Percentiles rank a stretch among this genome's conserved stretches.
Conservation (phyloP, 2,113 vertebrate genomes). For the Ictidomys tridecemlineatus region DNA sequence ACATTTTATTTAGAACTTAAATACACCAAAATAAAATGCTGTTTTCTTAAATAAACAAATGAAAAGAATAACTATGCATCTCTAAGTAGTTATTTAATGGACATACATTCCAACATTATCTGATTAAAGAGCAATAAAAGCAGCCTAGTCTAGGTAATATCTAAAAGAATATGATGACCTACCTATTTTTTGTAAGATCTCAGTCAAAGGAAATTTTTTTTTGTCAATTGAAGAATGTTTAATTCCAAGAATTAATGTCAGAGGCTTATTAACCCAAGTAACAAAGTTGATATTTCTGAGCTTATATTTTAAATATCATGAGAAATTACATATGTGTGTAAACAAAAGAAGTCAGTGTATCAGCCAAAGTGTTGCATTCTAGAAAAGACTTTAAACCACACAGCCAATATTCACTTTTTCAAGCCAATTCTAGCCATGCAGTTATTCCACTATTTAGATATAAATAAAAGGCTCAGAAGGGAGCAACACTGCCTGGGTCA, state of each 20-base stretch:
- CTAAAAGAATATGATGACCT: not conserved
- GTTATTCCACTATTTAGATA: not conserved
- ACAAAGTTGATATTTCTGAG: not conserved
- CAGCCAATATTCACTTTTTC: not conserved
- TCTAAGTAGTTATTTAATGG: not conserved
- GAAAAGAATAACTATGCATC: not conserved
- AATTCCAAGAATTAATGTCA: not conserved
- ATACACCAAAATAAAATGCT: constrained; percentile 50
- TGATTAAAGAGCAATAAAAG: not conserved
- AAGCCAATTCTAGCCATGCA: not conserved
- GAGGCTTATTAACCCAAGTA: not conserved
- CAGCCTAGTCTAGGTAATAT: not conserved
- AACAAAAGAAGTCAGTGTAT: constrained; percentile 9
- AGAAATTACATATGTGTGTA: not conserved
- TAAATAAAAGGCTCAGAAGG: not conserved
- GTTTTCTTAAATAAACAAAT: constrained; percentile 46
- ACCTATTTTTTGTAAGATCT: not conserved
- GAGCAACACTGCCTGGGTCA: not conserved
- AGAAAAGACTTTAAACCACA: constrained; percentile 17
- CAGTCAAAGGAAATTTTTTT: constrained; percentile 18
- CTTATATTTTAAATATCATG: constrained; percentile 1
- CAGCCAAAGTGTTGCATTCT: not conserved
- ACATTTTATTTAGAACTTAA: constrained; percentile 65
- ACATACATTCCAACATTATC: not conserved
- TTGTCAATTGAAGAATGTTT: constrained; percentile 36